These are phyloP conservation scores for Branchinecta lindahli DNA, from an alignment of 1,140 invertebrate species.

Conservation along the genomic window DNA sequence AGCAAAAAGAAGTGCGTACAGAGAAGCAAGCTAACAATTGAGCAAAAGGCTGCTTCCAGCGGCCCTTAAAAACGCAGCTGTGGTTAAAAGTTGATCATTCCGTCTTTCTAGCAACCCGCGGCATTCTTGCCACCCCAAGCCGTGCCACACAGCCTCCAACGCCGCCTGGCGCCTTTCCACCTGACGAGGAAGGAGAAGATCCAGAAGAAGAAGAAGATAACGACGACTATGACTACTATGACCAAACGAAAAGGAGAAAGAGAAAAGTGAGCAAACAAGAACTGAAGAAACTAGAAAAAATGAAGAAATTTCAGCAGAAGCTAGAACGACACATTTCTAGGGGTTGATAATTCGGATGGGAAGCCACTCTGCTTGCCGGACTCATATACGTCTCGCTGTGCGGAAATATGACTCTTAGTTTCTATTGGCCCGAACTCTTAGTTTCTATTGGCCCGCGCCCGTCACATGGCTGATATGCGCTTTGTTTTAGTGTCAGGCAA, in stretches of 20 bases:
- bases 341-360: neutral
- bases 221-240: neutral
- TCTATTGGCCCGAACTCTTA: too few species aligned
- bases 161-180: neutral
- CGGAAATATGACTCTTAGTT: too few species aligned
- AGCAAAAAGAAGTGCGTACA: too few species aligned
- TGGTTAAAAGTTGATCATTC: neutral
- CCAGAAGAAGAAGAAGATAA: neutral
- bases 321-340: neutral
- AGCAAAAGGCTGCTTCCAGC: too few species aligned
- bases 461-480: too few species aligned
- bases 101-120: neutral
- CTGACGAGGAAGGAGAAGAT: neutral
- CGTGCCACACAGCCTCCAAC: neutral
- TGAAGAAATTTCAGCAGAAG: neutral
- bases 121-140: neutral
- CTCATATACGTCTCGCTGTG: too few species aligned
- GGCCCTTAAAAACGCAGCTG: neutral
- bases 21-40: too few species aligned
- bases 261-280: neutral
- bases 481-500: too few species aligned
- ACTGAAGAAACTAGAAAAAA: neutral
- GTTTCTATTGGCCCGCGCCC: too few species aligned
- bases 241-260: neutral
- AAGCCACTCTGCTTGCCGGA: too few species aligned